Evolutionary conservation across 2,113 vertebrate genomes (phyloP), one percentile per base, ranked within the genome.

Genomic region (Cathartes aura): DNA sequence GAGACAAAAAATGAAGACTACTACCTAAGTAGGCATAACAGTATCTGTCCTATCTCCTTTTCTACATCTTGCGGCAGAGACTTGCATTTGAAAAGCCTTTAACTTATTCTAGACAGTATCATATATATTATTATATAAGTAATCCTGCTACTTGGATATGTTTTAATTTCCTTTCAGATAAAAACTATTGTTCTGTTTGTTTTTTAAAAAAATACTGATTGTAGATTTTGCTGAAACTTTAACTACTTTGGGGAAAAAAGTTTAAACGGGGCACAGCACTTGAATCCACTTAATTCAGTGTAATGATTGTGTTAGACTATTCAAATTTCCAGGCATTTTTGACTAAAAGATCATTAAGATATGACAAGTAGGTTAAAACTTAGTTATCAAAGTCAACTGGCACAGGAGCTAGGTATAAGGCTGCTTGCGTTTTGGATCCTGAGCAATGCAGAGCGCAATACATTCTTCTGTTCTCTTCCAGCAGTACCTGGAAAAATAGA

Each of bases 361-460:
- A 48, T 43, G 30, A 30, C 17, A 52, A 76, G 30, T n/a, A 45
- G 30, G 23, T 36, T 91, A 60, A 59, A 88, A 80, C 12, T 38
- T 52, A 12, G 11, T 82, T 66, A 24, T 90, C 19, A n/a, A 71
- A 63, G 29, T 50, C 24, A 84, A 1, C 7, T 43, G 58, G 19
- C 34, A 56, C 5, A 30, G 64, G 60, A 94, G 18, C 79, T 95
- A 97, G 63, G 29, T 45, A 29, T 97, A 98, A 64, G 98, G 94
- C 98, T 98, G 98, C 95, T 99, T 99, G 95, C 98, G 91, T 87
- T 98, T 97, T 12, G 99, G 99, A 89, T 99, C 98, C 97, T 99
- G 99, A 74, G 97, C 93, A 53, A 99, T 93, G 79, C 97, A 98
- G 73, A 99, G 97, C 11, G 99, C 98, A 36, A 99, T 42, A 16